A percentile compares a stretch with the other conserved stretches of the same genome.
These are phyloP conservation scores for Palaemon carinicauda DNA, from an alignment of 1,140 invertebrate genomes.

Conservation along the genomic window DNA sequence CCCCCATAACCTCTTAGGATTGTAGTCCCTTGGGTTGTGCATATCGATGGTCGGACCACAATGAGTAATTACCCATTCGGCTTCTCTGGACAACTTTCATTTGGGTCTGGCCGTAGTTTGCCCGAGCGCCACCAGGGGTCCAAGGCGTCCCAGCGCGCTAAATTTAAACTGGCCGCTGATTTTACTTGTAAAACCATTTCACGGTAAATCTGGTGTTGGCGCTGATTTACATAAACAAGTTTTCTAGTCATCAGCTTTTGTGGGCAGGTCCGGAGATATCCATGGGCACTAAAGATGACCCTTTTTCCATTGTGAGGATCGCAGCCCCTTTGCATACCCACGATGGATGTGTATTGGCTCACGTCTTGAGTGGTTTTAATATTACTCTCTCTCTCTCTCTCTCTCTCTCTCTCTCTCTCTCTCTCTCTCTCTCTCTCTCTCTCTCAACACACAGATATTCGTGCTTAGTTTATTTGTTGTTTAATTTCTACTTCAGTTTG, in stretches of 20 bases:
- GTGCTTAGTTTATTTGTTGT: too few species aligned
- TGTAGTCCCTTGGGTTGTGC: background rate
- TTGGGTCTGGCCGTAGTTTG: background rate
- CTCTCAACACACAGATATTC: too few species aligned
- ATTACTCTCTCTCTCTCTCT: too few species aligned
- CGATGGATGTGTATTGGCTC: too few species aligned
- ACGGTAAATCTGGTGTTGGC: background rate
- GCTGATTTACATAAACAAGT: constrained; percentile 21
- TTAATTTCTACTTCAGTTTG: too few species aligned
- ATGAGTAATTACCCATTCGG: constrained; percentile 4
- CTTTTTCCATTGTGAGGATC: too few species aligned
- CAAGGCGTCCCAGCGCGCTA: constrained; percentile 12
- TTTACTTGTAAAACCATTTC: constrained; percentile 24
- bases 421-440: too few species aligned
- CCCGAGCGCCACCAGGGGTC: background rate
- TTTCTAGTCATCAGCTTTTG: constrained; percentile 7
- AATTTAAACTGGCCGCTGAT: constrained; percentile 22
- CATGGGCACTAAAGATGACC: too few species aligned
- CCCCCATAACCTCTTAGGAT: background rate
- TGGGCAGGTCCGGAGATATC: background rate
- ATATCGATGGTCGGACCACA: background rate
- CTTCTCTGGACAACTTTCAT: constrained; percentile 1
- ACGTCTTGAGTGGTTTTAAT: too few species aligned
- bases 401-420: too few species aligned
- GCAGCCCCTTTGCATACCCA: too few species aligned